Base-by-base conservation (phyloP, 2,888 invertebrate species). In the Electrophaes corylata region DNA sequence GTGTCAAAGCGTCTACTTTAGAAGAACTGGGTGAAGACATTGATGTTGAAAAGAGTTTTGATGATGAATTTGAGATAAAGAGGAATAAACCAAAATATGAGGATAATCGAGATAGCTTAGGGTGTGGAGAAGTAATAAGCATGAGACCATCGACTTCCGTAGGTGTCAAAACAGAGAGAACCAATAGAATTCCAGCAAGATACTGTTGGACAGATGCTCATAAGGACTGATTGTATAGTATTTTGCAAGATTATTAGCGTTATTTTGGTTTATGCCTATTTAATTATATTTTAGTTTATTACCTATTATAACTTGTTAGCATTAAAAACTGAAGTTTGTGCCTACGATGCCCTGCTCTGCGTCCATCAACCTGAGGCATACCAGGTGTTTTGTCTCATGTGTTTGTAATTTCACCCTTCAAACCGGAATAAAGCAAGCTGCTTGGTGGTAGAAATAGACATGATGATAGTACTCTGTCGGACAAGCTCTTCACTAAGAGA, bases 201-300 rank as follows among this genome's bases (percentile, higher is more conserved):
- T 91, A 85, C 67, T 90, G 90, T 62, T 91, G 91, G 91, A 90
- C 89, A 0, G 91, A 90, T 57, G 72, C 79, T 1, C 75, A 64
- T 62, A 75, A 73, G 23, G 58, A 64, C 47, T 64, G 18, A 54
- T 43, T 3, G n/a, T 35, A 48, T 11, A 29, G 14, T 35, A 26
- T 19, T 48, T 12, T 39, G 23, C 40, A 52, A 20, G n/a, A 19
- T 50, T 41, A 46, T 41, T 39, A 29, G 16, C 29, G 19, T 19
- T 51, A 41, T 40, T 40, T 46, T 12, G 23, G 44, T 16, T 16
- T 11, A 12, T 26, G 4, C 37, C 10, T 1, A 14, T 10, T 10
- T 56, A 23, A 40, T 50, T 56, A 50, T 45, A 40, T 26, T 23
- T 12, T 39, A 53, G 19, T 47, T 48, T 47, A 48, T 43, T 47